Evolutionary conservation across 2,888 invertebrate genomes (phyloP).

Genomic region (Mesorhabditis sp.): DNA sequence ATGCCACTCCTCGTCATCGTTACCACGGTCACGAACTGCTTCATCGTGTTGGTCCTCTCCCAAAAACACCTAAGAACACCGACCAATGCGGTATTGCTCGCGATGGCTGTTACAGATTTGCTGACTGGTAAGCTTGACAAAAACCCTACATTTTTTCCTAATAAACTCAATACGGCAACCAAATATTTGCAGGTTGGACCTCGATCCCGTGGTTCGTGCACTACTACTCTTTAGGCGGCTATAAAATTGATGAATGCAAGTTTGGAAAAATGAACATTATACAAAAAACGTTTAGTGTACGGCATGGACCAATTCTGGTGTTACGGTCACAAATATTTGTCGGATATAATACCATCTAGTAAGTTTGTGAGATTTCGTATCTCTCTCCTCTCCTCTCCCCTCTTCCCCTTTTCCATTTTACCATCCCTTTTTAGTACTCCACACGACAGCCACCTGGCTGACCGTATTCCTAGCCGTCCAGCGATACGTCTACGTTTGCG

Average conservation of each 20-base stretch:
- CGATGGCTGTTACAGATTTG: slow-evolving; percentile 51
- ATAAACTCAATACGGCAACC: neutral
- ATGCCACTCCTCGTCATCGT: slow-evolving; percentile 38
- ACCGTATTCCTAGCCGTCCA: slow-evolving; percentile 84
- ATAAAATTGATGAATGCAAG: slow-evolving; percentile 26
- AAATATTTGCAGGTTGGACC: slow-evolving; percentile 27
- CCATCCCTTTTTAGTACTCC: slow-evolving; percentile 76
- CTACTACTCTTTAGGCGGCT: slow-evolving; percentile 49
- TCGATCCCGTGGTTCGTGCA: slow-evolving; percentile 48
- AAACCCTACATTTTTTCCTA: neutral
- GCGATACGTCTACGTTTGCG: slow-evolving; percentile 89
- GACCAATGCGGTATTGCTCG: slow-evolving; percentile 44
- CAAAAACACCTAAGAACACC: slow-evolving; percentile 52
- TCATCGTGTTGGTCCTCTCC: slow-evolving; percentile 30
- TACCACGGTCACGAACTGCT: slow-evolving; percentile 40
- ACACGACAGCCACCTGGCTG: slow-evolving; percentile 88
- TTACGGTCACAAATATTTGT: slow-evolving; percentile 61
- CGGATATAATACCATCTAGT: slow-evolving; percentile 71
- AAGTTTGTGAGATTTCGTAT: slow-evolving; percentile 56
- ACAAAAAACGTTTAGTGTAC: slow-evolving; percentile 4
- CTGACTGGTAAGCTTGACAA: slow-evolving; percentile 32
- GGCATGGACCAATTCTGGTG: slow-evolving; percentile 44
- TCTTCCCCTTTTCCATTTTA: slow-evolving; percentile 50
- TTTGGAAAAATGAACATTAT: neutral
- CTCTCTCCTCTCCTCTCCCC: slow-evolving; percentile 54